phyloP scores from a whole-genome alignment of 1,140 invertebrate species.

The Sesamia nonagrioides region DNA sequence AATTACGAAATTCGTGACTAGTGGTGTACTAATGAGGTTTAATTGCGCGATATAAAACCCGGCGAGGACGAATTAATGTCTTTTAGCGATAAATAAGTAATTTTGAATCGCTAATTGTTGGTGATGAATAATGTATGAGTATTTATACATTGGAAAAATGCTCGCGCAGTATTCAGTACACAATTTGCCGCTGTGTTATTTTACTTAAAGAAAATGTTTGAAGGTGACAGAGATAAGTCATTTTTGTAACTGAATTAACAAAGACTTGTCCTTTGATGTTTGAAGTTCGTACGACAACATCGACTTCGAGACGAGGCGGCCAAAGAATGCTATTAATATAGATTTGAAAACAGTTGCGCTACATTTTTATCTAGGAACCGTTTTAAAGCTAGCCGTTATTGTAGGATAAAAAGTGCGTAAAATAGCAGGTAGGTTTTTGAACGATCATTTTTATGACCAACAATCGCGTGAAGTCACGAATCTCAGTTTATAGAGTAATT shows the following conservation, averaged over 20 bases:
- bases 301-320: slow-evolving; percentile 17
- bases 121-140: slow-evolving; percentile 49
- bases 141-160: slow-evolving; percentile 21
- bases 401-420: slow-evolving; percentile 40
- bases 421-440: slow-evolving; percentile 1
- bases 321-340: not conserved
- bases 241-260: slow-evolving; percentile 42
- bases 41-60: slow-evolving; percentile 50
- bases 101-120: slow-evolving; percentile 51
- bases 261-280: slow-evolving; percentile 13
- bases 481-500: slow-evolving; percentile 6
- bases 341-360: not conserved
- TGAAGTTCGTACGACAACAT: not conserved
- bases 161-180: slow-evolving; percentile 29
- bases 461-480: slow-evolving; percentile 42
- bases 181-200: slow-evolving; percentile 30
- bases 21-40: slow-evolving; percentile 52
- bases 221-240: slow-evolving; percentile 45
- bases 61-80: slow-evolving; percentile 41
- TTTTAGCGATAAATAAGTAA: slow-evolving; percentile 48
- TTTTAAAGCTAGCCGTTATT: slow-evolving; percentile 13
- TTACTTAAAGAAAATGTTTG: slow-evolving; percentile 49
- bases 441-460: slow-evolving; percentile 17
- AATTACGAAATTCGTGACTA: slow-evolving; percentile 64
- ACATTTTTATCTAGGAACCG: not conserved